These are phyloP conservation scores for Drosophila limbata DNA, from an alignment of 2,888 invertebrate species.

Conservation along the genomic window DNA sequence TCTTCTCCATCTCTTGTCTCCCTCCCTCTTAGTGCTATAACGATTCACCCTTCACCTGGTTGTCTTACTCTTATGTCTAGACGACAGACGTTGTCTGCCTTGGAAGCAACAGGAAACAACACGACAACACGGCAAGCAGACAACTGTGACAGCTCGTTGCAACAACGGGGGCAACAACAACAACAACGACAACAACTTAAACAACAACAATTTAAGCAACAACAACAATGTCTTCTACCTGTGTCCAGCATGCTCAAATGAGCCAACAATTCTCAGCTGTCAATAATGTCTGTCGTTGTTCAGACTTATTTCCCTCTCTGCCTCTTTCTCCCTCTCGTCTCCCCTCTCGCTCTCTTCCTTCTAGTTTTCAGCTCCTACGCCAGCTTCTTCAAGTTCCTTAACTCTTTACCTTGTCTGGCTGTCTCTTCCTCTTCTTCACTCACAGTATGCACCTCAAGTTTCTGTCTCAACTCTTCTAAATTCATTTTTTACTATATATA, in stretches of 20 bases:
- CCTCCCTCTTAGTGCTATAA: not conserved
- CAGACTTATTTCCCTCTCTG: constrained; percentile 16
- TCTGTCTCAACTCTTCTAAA: not conserved
- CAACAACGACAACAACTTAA: constrained; percentile 36
- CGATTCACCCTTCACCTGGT: constrained; percentile 37
- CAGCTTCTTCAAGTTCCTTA: constrained; percentile 24
- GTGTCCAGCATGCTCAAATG: constrained; percentile 66
- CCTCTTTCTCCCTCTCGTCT: too few species aligned
- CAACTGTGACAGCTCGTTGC: constrained; percentile 78
- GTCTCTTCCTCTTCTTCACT: not conserved
- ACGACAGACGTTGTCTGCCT: constrained; percentile 73
- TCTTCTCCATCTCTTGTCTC: not conserved
- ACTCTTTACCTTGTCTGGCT: constrained; percentile 25
- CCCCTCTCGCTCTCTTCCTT: too few species aligned
- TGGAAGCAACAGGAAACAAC: constrained; percentile 74
- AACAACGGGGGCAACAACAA: constrained; percentile 41
- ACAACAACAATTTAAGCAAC: constrained; percentile 1
- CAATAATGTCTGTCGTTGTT: constrained; percentile 74
- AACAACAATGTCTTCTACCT: constrained; percentile 53
- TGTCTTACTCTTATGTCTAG: constrained; percentile 76
- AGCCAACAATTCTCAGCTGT: constrained; percentile 80
- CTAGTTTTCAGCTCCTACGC: constrained; percentile 14
- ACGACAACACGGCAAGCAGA: constrained; percentile 66
- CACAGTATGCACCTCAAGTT: constrained; percentile 2
- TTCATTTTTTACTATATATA: not conserved